Base-by-base conservation (phyloP, 2,888 invertebrate genomes). In the Caenorhabditis zanzibari region DNA sequence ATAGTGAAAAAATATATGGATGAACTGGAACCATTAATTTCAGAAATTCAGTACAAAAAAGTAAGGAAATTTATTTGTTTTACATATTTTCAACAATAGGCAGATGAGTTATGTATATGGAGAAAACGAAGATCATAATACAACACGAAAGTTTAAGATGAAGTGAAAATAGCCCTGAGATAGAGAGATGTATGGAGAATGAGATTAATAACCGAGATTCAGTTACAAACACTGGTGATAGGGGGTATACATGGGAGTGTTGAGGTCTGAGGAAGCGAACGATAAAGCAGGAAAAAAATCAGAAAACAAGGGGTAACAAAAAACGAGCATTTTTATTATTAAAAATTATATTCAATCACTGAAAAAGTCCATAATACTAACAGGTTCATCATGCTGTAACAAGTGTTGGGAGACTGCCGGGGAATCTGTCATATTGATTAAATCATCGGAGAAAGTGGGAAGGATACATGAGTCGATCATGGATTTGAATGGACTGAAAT, bases 401-500 rank as follows among this genome's bases (percentile, higher is more conserved):
- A 38, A 12, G 10, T 38, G 38, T 2, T 6, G 2, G 2, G 10
- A 24, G 19, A 7, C 16, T 24, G 38, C 52, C 12, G 35, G 9
- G 7, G 68, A 54, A 16, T 54, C 35, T 9, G 54, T 54, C 7
- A 68, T 54, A 9, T 68, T 54, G 22, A 68, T 68, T 0, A 71
- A 26, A 44, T 71, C 71, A 71, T 58, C 58, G 12, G 69, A 69
- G 32, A 26, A 44, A 16, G 68, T 5, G 2, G 76, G 76, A 1
- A 77, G 41, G n/a, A 77, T 63, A 47, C 77, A 77, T 24, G 69
- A 71, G 10, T 71, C 77, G 22, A 69, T 77, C 9, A 77, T 32
- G 6, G 61, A 26, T 28, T 63, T 69, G 63, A 71, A 63, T 6
- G 77, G 77, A 28, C 77, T 77, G 38, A 77, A 35, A 14, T 63